Evolutionary conservation across 2,888 invertebrate species (phyloP).

Genomic region (Eristalinus sepulchralis): DNA sequence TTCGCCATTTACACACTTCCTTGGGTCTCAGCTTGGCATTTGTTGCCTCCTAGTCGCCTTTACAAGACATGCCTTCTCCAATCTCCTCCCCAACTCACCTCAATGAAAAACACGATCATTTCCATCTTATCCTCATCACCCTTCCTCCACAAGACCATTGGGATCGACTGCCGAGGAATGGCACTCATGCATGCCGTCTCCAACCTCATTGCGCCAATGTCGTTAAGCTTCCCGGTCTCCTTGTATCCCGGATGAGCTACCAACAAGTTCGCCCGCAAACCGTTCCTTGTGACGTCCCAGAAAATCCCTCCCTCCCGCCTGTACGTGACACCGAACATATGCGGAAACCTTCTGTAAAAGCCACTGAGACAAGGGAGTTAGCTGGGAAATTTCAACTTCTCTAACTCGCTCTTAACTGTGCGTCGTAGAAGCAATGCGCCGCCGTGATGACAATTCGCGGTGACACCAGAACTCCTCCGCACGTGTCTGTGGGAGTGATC

Average conservation of each 20-base stretch:
- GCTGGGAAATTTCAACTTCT: slow-evolving; percentile 8
- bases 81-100: no score
- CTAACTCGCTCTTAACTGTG: slow-evolving; percentile 32
- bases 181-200: not conserved
- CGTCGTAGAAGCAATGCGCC: slow-evolving; percentile 49
- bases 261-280: not conserved
- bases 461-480: slow-evolving; percentile 41
- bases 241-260: slow-evolving; percentile 32
- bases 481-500: slow-evolving; percentile 2
- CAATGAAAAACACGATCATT: slow-evolving; percentile 23
- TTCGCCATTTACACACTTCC: no score
- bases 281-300: not conserved
- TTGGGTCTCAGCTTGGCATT: not conserved
- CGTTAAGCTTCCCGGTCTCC: slow-evolving; percentile 2
- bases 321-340: slow-evolving; percentile 8
- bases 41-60: no score
- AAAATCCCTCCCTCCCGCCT: not conserved
- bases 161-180: not conserved
- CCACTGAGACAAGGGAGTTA: slow-evolving; percentile 10
- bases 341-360: slow-evolving; percentile 25
- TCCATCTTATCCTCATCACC: not conserved
- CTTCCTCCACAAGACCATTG: not conserved
- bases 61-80: no score
- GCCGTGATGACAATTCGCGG: slow-evolving; percentile 48
- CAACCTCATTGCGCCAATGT: slow-evolving; percentile 36